phyloP scores from a whole-genome alignment of 2,113 vertebrate species.

The Callospermophilus lateralis region DNA sequence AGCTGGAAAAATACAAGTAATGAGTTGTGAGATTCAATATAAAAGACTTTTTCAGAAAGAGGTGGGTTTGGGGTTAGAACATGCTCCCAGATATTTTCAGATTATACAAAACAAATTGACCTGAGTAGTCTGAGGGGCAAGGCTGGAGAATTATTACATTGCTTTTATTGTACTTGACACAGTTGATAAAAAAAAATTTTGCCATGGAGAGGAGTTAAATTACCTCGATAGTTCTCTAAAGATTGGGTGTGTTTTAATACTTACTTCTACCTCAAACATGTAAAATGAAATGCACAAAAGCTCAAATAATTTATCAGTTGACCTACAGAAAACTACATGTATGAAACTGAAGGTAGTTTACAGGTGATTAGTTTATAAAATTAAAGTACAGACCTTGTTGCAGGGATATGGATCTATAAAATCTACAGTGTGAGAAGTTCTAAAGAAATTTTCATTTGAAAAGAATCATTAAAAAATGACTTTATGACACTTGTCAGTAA shows the following conservation, averaged over 20 bases:
- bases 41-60: neutral
- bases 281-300: neutral
- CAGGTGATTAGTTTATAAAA: neutral
- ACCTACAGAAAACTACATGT: conserved; percentile 3
- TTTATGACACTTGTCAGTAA: too few relatives aligned
- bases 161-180: neutral
- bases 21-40: neutral
- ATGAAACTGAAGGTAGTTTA: conserved; percentile 3
- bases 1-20: neutral
- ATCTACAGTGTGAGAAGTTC: neutral
- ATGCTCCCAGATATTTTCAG: neutral
- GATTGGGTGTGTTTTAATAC: neutral
- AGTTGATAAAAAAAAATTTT: neutral
- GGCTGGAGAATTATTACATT: neutral
- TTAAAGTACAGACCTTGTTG: neutral
- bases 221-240: neutral
- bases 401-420: neutral
- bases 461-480: too few relatives aligned
- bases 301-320: neutral
- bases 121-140: neutral
- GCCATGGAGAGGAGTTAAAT: neutral
- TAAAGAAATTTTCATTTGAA: neutral
- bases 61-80: neutral
- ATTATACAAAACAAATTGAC: neutral
- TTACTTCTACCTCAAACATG: neutral